Evolutionary conservation across 2,888 invertebrate species (phyloP), one percentile per base, ranked within the genome.

Genomic region (Lypha dubia): DNA sequence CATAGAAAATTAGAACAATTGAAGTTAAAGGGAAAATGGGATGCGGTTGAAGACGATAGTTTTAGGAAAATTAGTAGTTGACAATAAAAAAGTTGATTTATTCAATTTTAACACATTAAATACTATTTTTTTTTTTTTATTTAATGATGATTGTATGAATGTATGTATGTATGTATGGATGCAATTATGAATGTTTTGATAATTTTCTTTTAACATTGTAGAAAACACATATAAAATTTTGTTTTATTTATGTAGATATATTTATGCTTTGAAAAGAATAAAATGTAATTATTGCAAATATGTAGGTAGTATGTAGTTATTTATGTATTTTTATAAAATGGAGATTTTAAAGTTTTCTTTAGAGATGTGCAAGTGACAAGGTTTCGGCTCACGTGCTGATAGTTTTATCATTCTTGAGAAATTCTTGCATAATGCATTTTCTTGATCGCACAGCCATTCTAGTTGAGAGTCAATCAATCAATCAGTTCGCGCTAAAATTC

Each of bases 291-390:
- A 58, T 38, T 46, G 22, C 15, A 38, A n/a, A 6, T 13, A 38
- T n/a, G n/a, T n/a, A n/a, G n/a, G n/a, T n/a, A n/a, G n/a, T n/a
- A n/a, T n/a, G n/a, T n/a, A n/a, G n/a, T n/a, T n/a, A n/a, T n/a
- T n/a, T n/a, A 46, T 74, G 46, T 71, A 41, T 56, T 44, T 60
- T 68, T 24, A 35, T 51, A 67, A 77, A 79, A 53, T 63, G 9
- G 8, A 28, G 17, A 8, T 71, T 28, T 44, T 44, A 15, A 56
- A 6, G 44, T 3, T 58, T 58, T 70, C 9, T 8, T 35, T 35
- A 35, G 35, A 35, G 9, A 35, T 35, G 35, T 6, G 35, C 35
- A 9, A 1, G 35, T 35, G 35, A 1, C 8, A 5, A n/a, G 35
- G 5, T 35, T 35, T 35, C 8, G 8, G 9, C 35, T 35, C 9